A percentile compares a stretch with the other conserved stretches of the same genome.
Conservation (phyloP, 2,888 invertebrate genomes). For the Pollenia amentaria region DNA sequence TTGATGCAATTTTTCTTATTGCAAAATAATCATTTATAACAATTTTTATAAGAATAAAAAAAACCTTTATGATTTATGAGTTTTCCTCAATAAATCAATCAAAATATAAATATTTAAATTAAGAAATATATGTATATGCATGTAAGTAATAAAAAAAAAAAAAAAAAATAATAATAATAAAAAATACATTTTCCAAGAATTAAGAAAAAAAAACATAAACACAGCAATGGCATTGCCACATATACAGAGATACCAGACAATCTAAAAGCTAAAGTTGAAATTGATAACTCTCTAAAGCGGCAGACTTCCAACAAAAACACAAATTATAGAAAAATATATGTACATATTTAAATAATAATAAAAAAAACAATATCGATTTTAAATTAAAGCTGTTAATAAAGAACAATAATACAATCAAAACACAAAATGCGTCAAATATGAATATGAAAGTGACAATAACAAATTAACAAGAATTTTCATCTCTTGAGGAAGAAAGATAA, state of each 20-base stretch:
- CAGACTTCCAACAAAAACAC: constrained; percentile 46
- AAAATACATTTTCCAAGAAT: constrained; percentile 33
- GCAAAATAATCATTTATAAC: constrained; percentile 49
- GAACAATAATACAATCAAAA: neutral
- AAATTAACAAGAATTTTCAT: constrained; percentile 46
- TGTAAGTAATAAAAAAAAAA: constrained; percentile 29
- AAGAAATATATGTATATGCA: constrained; percentile 24
- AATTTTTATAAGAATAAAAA: constrained; percentile 3
- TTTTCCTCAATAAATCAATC: constrained; percentile 71
- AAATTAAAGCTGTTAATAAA: constrained; percentile 4
- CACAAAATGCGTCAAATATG: constrained; percentile 44
- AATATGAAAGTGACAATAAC: constrained; percentile 50
- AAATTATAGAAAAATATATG: neutral
- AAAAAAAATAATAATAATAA: neutral
- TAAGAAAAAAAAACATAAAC: constrained; percentile 32
- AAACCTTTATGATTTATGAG: constrained; percentile 66
- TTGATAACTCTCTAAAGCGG: constrained; percentile 53
- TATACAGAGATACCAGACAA: neutral
- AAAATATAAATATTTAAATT: constrained; percentile 69
- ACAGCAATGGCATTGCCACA: constrained; percentile 29
- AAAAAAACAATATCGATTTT: neutral
- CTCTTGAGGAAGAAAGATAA: neutral
- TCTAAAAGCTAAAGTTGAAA: constrained; percentile 22
- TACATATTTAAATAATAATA: constrained; percentile 47
- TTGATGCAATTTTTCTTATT: neutral